Base-by-base conservation (phyloP, 2,797 vertebrate species). In the Peromyscus eremicus region DNA sequence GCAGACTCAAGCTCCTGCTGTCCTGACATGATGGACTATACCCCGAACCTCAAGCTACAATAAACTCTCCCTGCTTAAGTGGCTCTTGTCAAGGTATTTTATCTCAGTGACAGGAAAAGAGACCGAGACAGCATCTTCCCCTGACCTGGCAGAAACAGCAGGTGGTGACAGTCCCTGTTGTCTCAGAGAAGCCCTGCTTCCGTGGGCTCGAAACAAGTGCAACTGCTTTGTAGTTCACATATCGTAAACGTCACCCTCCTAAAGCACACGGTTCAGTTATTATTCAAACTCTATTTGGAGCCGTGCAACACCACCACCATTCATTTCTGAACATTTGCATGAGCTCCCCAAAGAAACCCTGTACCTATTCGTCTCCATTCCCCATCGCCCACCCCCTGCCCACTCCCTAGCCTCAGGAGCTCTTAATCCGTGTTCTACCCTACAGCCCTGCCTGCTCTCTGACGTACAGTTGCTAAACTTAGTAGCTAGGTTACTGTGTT, bases 301-400 rank as follows among this genome's bases (percentile, higher is more conserved):
- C 52, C 57, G 27, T 87, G 66, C 40, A 92, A 46, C 34, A n/a
- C 57, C 23, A 5, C 13, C 55, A 89, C 6, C 37, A 92, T 87
- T 77, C 17, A 84, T 79, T 97, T 83, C 34, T 75, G 57, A 94
- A 86, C 32, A 46, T 88, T 75, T 76, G 64, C 52, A 60, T 96
- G 62, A 79, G 62, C 46, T 89, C 46, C 52, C 0, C 21, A 77
- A 91, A 96, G 77, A 92, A 88, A 55, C 55, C 43, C 76, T 88
- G 16, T 17, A 34, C 29, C 43, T 64, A 32, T 10, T 85, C 27
- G n/a, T 1, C 83, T 70, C 57, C 57, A 66, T 43, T 75, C 46
- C 34, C 55, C 66, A 52, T 27, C 49, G 32, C 14, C 75, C 25
- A 3, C 7, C 10, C n/a, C 17, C 14, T 6, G 1, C 52, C 19